Evolutionary conservation across 2,888 invertebrate genomes (phyloP).

Genomic region (Teleiodes luculella): DNA sequence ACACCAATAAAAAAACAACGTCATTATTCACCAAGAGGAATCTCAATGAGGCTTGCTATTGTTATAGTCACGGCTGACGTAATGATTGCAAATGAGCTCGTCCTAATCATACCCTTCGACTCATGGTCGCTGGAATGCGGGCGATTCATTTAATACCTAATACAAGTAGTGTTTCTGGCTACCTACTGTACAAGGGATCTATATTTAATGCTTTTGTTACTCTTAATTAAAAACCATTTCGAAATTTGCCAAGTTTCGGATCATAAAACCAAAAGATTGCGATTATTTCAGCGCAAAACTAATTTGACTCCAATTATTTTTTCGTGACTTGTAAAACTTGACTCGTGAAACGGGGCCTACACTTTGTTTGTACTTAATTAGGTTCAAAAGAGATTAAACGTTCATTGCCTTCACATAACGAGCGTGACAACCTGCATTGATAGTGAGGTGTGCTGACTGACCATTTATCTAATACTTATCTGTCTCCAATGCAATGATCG

Average conservation of each 20-base stretch:
- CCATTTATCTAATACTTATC: conserved; percentile 13
- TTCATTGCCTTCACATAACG: not conserved
- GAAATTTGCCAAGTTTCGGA: too few species aligned
- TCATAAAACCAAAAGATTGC: too few species aligned
- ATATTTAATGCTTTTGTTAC: too few species aligned
- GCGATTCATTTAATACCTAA: conserved; percentile 15
- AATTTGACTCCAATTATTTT: too few species aligned
- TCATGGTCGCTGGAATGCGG: conserved; percentile 22
- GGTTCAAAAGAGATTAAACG: not conserved
- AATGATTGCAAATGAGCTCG: conserved; percentile 29
- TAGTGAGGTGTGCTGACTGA: not conserved
- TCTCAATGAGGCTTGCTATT: not conserved
- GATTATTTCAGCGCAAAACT: too few species aligned
- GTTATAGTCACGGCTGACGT: conserved; percentile 28
- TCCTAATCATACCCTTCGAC: conserved; percentile 30
- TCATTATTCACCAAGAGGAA: not conserved
- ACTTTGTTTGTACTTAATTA: too few species aligned
- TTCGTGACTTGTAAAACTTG: too few species aligned
- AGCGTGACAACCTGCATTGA: not conserved
- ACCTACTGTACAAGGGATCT: too few species aligned
- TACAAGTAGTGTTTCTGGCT: too few species aligned
- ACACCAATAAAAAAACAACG: not conserved
- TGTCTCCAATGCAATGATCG: too few species aligned
- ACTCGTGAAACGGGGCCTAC: too few species aligned
- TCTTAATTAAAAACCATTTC: too few species aligned